phyloP scores from a whole-genome alignment of 2,797 vertebrate species.

The Chaenodraco wilsoni region DNA sequence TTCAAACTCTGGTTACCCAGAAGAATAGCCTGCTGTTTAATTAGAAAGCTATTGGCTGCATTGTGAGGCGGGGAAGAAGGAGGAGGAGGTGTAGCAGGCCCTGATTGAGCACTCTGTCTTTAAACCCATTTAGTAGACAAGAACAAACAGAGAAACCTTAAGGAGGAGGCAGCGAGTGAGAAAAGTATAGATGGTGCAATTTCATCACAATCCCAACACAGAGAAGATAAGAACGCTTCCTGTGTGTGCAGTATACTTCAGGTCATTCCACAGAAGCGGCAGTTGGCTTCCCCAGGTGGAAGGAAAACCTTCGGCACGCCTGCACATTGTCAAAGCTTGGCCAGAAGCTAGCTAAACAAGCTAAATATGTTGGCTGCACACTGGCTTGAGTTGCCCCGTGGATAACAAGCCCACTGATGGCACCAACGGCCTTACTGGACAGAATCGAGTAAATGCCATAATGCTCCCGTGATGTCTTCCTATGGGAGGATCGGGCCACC shows the following conservation, averaged over 20 bases:
- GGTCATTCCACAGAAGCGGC: constrained; percentile 1
- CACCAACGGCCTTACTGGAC: constrained; percentile 43
- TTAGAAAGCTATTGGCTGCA: constrained; percentile 63
- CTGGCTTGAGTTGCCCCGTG: constrained; percentile 21
- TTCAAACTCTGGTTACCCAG: constrained; percentile 63
- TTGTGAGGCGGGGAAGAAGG: constrained; percentile 40
- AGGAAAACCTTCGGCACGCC: constrained; percentile 11
- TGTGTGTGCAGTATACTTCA: constrained; percentile 2
- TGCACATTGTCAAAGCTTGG: constrained; percentile 38
- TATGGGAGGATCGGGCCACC: constrained; percentile 69
- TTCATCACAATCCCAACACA: constrained; percentile 38
- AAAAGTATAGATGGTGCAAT: constrained; percentile 37
- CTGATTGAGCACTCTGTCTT: constrained; percentile 71
- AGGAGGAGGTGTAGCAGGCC: constrained; percentile 44
- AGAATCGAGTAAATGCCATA: constrained; percentile 81
- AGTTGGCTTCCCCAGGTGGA: constrained; percentile 7
- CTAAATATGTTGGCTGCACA: constrained; percentile 35
- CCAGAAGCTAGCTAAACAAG: constrained; percentile 29
- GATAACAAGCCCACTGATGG: constrained; percentile 64
- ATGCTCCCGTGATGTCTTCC: constrained; percentile 84
- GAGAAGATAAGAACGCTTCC: constrained; percentile 12
- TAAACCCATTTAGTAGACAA: constrained; percentile 62
- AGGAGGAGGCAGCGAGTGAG: constrained; percentile 43
- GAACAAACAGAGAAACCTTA: constrained; percentile 39
- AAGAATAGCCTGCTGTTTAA: constrained; percentile 71